phyloP scores from a whole-genome alignment of 2,113 vertebrate genomes.

The Microtus richardsoni region DNA sequence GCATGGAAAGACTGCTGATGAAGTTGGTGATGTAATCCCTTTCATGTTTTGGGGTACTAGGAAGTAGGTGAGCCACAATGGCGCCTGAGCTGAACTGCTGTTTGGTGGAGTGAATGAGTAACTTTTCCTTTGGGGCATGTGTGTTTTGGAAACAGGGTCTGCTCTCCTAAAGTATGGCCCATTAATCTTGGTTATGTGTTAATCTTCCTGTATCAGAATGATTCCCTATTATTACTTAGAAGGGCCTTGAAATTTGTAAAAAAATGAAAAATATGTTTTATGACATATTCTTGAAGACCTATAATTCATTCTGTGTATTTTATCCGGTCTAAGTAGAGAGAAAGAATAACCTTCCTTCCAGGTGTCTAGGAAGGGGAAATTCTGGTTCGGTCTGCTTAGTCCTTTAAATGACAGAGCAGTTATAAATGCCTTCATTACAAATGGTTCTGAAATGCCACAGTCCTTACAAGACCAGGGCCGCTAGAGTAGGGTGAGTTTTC shows the following conservation, averaged over 20 bases:
- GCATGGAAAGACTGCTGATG: not conserved
- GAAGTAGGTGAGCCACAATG: conserved; percentile 7
- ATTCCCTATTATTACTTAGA: conserved; percentile 67
- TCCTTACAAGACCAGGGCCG: conserved; percentile 2
- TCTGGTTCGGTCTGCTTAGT: conserved; percentile 41
- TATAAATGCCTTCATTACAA: conserved; percentile 66
- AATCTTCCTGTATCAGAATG: conserved; percentile 33
- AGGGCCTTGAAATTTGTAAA: conserved; percentile 54
- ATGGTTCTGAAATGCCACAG: conserved; percentile 54
- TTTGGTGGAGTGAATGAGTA: not conserved
- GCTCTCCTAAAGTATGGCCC: conserved; percentile 49
- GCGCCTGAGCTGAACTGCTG: not conserved
- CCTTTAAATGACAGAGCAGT: conserved; percentile 55
- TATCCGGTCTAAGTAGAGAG: conserved; percentile 47
- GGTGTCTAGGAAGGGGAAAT: conserved; percentile 37
- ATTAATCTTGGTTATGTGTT: conserved; percentile 62
- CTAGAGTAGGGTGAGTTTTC: conserved; percentile 47
- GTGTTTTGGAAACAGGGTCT: not conserved
- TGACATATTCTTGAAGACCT: conserved; percentile 57
- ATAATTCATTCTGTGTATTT: conserved; percentile 10
- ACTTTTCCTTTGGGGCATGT: conserved; percentile 2
- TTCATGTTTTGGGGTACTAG: not conserved
- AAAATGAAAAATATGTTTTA: not conserved
- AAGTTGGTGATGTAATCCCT: conserved; percentile 44
- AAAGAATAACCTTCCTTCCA: not conserved